Evolutionary conservation across 2,888 invertebrate genomes (phyloP).

Genomic region (Muschampia plurimacula): DNA sequence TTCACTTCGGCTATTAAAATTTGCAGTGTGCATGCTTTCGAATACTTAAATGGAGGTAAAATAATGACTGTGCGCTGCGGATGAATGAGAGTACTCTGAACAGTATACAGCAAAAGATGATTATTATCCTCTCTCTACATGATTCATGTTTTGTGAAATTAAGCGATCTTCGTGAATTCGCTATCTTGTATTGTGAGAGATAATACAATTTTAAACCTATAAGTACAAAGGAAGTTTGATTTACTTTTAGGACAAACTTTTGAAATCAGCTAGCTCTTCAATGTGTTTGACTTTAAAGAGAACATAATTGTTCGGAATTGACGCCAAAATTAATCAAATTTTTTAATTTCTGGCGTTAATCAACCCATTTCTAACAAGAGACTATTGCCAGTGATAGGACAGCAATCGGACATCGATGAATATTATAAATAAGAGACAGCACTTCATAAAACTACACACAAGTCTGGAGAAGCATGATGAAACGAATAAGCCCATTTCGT

Average conservation of each 20-base stretch:
- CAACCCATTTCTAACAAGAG: neutral
- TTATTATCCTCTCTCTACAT: slow-evolving; percentile 17
- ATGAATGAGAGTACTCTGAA: slow-evolving; percentile 29
- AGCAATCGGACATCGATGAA: neutral
- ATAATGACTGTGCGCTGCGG: slow-evolving; percentile 37
- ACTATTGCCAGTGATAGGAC: neutral
- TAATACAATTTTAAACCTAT: neutral
- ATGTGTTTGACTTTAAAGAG: too few species aligned
- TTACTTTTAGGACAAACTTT: neutral
- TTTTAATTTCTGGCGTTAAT: neutral
- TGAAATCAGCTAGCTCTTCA: too few species aligned
- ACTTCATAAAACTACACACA: slow-evolving; percentile 51
- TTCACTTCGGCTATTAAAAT: slow-evolving; percentile 34
- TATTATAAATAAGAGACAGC: neutral
- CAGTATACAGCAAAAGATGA: slow-evolving; percentile 22
- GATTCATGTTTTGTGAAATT: slow-evolving; percentile 25
- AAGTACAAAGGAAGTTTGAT: neutral
- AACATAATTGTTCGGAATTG: neutral
- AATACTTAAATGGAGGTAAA: slow-evolving; percentile 35
- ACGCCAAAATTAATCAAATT: neutral
- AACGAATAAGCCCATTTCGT: slow-evolving; percentile 57
- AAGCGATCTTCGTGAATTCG: slow-evolving; percentile 21
- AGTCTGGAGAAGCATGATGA: slow-evolving; percentile 57
- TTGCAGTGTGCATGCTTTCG: slow-evolving; percentile 31
- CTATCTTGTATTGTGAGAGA: neutral